Conservation (phyloP, 2,113 vertebrate species). For the Aramus guarauna region DNA sequence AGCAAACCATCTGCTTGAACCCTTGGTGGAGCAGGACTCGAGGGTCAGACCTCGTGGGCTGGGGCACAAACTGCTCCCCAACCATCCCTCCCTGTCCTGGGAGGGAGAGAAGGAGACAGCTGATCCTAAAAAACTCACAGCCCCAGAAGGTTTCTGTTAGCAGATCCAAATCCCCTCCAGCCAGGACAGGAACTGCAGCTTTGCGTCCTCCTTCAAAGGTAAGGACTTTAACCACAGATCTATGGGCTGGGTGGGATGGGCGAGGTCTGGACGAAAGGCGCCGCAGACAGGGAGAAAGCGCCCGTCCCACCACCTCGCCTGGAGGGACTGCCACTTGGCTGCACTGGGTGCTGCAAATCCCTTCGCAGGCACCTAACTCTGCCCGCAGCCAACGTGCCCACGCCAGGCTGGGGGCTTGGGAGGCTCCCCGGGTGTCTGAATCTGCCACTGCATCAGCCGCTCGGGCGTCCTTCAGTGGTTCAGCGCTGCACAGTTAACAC, state of each 20-base stretch:
- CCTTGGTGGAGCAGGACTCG: neutral
- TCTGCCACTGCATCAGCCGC: neutral
- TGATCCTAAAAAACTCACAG: neutral
- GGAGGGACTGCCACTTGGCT: neutral
- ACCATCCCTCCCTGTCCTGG: rapidly evolving
- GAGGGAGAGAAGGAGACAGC: neutral
- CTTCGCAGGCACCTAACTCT: neutral
- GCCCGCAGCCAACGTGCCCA: neutral
- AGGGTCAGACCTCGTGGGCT: rapidly evolving
- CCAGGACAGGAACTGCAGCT: neutral
- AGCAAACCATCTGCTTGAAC: neutral
- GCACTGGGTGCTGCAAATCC: neutral
- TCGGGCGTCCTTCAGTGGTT: neutral
- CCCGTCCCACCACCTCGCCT: neutral
- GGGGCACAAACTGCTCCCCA: neutral
- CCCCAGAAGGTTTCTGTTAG: neutral
- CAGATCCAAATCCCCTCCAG: neutral
- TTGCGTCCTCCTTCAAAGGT: neutral
- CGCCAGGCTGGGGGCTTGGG: rapidly evolving
- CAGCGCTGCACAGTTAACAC: rapidly evolving
- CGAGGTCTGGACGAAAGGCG: neutral
- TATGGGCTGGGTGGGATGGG: rapidly evolving
- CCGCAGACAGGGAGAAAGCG: neutral
- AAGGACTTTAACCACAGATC: neutral
- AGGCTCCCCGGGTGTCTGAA: neutral